Evolutionary conservation across 1,140 invertebrate species (phyloP).

Genomic region (Pararge aegeria): DNA sequence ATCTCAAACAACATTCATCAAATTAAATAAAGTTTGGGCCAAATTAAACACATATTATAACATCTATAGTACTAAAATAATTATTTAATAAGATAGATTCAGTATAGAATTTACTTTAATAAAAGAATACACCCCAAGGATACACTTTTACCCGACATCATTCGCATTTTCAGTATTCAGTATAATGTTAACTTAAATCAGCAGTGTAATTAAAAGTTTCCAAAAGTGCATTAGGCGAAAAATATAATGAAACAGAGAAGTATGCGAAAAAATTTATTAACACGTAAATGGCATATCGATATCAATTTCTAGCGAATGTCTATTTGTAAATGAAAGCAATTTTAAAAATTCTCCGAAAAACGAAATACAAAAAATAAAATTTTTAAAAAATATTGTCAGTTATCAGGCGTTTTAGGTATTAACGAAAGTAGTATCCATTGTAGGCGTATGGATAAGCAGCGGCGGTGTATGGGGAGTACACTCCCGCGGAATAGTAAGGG

Average conservation of each 20-base stretch:
- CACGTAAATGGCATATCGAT: slow-evolving; percentile 18
- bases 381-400: background rate
- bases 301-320: slow-evolving; percentile 22
- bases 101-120: too few relatives aligned
- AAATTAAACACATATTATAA: too few relatives aligned
- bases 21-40: too few relatives aligned
- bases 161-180: too few relatives aligned
- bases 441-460: slow-evolving; percentile 39
- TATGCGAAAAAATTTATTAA: slow-evolving; percentile 28
- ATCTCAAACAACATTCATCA: too few relatives aligned
- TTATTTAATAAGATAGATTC: too few relatives aligned
- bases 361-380: background rate
- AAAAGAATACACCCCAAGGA: too few relatives aligned
- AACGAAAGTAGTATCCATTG: slow-evolving; percentile 23
- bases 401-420: slow-evolving; percentile 25
- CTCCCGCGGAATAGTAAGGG: slow-evolving; percentile 36
- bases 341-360: background rate
- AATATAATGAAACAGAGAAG: slow-evolving; percentile 15
- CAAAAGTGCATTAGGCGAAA: too few relatives aligned
- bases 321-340: background rate
- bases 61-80: too few relatives aligned
- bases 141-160: too few relatives aligned
- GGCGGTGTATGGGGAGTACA: slow-evolving; percentile 23
- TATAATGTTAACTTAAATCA: too few relatives aligned
- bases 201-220: too few relatives aligned